Percentiles rank a stretch among this genome's conserved stretches.
These are phyloP conservation scores for Neodon shergylaensis DNA, from an alignment of 2,113 vertebrate species.

Conservation along the genomic window DNA sequence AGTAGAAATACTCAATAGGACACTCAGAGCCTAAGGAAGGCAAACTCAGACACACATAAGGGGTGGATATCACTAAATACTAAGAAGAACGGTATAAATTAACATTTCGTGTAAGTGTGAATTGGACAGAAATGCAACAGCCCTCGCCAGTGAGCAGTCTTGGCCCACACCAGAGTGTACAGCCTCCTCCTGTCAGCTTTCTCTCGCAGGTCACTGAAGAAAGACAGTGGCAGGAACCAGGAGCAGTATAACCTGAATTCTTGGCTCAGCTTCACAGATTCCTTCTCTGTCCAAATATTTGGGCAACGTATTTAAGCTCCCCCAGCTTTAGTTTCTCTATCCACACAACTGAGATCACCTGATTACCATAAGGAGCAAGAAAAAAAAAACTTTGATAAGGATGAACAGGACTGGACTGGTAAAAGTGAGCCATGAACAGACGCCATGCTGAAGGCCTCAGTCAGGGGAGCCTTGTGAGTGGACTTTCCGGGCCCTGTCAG, in stretches of 20 bases:
- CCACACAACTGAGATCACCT: background rate
- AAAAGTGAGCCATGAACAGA: background rate
- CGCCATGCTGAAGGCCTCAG: background rate
- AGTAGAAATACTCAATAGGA: background rate
- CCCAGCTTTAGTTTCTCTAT: background rate
- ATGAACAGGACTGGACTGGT: background rate
- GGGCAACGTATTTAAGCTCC: background rate
- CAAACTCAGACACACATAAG: background rate
- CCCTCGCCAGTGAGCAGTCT: background rate
- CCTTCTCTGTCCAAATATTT: background rate
- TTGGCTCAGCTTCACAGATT: background rate
- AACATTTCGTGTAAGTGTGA: background rate
- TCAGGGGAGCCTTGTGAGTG: background rate
- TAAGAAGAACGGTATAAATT: background rate
- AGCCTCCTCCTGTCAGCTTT: background rate
- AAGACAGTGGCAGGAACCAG: background rate
- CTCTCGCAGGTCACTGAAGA: background rate
- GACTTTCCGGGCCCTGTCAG: background rate
- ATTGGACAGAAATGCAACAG: background rate
- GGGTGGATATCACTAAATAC: slow-evolving; percentile 36
- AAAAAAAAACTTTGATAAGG: background rate
- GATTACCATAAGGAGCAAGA: background rate
- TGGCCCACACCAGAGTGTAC: background rate
- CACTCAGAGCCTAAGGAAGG: background rate
- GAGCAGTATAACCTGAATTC: background rate